These are phyloP conservation scores for Schizopygopsis malacanthus DNA, from an alignment of 2,797 vertebrate species.

Conservation along the genomic window DNA sequence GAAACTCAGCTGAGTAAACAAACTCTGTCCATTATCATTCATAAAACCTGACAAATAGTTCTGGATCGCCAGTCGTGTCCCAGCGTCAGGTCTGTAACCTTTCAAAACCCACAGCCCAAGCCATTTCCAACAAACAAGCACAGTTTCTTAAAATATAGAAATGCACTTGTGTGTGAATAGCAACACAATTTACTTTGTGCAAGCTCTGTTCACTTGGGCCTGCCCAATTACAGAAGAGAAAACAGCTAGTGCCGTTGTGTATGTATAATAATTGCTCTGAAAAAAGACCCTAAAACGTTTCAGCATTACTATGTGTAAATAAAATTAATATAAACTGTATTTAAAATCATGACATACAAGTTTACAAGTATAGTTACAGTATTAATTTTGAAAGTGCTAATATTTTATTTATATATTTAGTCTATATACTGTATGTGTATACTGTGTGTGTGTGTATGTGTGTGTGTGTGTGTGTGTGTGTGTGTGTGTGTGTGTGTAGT, in stretches of 20 bases:
- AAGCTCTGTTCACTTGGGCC: not conserved
- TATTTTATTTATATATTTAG: too few relatives aligned
- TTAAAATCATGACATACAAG: not conserved
- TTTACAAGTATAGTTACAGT: not conserved
- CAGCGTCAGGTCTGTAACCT: constrained; percentile 43
- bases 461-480: too few relatives aligned
- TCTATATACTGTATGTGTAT: too few relatives aligned
- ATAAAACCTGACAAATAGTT: constrained; percentile 54
- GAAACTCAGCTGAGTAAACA: constrained; percentile 81
- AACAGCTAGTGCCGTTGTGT: not conserved
- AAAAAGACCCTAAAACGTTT: not conserved
- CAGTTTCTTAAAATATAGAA: constrained; percentile 18
- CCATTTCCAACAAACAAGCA: constrained; percentile 3
- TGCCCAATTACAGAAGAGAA: not conserved
- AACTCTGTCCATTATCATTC: constrained; percentile 53
- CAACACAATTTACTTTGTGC: not conserved
- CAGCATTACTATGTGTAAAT: not conserved
- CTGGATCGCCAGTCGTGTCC: constrained; percentile 43
- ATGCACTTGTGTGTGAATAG: not conserved
- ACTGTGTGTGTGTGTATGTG: too few relatives aligned
- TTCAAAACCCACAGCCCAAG: not conserved
- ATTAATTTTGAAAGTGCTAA: too few relatives aligned
- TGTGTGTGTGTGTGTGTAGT: too few relatives aligned
- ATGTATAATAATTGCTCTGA: not conserved
- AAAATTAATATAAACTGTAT: not conserved